Evolutionary conservation across 2,797 vertebrate species (phyloP).

Genomic region (Sebastes steindachneri): DNA sequence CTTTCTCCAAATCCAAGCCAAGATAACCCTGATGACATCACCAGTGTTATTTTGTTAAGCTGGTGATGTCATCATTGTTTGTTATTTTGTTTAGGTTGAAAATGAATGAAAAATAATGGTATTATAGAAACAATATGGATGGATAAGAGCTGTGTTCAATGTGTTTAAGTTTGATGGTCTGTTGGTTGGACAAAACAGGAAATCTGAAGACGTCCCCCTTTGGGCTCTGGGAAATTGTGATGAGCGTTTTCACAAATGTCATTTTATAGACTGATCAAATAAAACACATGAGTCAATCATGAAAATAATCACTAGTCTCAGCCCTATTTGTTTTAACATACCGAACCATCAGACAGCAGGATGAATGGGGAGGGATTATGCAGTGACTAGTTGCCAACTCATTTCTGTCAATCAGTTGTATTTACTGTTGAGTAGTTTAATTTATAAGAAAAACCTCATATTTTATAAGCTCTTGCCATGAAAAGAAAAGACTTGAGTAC

Average conservation of each 20-base stretch:
- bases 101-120: background rate
- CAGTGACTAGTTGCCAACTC: background rate
- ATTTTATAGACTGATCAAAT: background rate
- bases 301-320: background rate
- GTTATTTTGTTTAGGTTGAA: background rate
- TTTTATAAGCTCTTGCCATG: too few relatives aligned
- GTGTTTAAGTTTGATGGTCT: background rate
- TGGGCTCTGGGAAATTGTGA: background rate
- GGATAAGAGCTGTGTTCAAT: background rate
- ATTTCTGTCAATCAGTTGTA: too few relatives aligned
- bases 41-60: background rate
- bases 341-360: background rate
- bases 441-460: too few relatives aligned
- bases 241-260: too few relatives aligned
- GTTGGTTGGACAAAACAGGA: background rate
- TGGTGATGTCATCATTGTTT: background rate
- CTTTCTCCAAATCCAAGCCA: background rate
- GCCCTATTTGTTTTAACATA: background rate
- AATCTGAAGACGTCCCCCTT: background rate
- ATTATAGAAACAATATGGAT: background rate
- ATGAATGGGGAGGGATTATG: background rate
- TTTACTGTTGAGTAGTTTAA: too few relatives aligned
- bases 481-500: too few relatives aligned
- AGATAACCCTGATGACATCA: background rate
- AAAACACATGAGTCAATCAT: background rate